phyloP scores from a whole-genome alignment of 2,113 vertebrate genomes.

The Chloropsis cyanopogon region DNA sequence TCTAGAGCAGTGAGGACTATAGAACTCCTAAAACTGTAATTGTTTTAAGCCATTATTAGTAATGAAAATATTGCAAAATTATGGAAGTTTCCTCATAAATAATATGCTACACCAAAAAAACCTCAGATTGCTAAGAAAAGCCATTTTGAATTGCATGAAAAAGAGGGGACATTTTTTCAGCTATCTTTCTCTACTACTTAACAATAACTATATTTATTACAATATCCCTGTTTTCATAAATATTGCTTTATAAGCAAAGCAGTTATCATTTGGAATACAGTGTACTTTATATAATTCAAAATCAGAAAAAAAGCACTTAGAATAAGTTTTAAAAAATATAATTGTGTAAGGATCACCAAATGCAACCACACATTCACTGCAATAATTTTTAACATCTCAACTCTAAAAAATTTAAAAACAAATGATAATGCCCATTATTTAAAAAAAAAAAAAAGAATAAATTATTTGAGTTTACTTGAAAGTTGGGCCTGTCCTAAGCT shows the following conservation, averaged over 20 bases:
- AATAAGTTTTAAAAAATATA: not conserved
- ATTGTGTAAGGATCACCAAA: not conserved
- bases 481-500: not conserved
- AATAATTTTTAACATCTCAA: not conserved
- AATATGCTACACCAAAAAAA: not conserved
- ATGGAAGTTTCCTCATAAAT: not conserved
- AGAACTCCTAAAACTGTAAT: constrained; percentile 65
- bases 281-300: not conserved
- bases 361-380: not conserved
- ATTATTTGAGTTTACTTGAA: not conserved
- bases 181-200: not conserved
- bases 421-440: not conserved
- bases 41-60: constrained; percentile 48
- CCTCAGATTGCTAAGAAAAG: not conserved
- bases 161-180: not conserved
- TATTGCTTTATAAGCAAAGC: not conserved
- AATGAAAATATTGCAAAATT: constrained; percentile 41
- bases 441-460: not conserved
- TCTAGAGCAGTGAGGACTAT: constrained; percentile 58
- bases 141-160: not conserved
- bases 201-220: not conserved
- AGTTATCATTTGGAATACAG: not conserved
- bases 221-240: not conserved
- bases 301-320: not conserved
- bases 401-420: not conserved